A percentile compares a stretch with the other conserved stretches of the same genome.
Conservation (phyloP, 2,797 vertebrate genomes). For the Dendrocincla tyrannina region DNA sequence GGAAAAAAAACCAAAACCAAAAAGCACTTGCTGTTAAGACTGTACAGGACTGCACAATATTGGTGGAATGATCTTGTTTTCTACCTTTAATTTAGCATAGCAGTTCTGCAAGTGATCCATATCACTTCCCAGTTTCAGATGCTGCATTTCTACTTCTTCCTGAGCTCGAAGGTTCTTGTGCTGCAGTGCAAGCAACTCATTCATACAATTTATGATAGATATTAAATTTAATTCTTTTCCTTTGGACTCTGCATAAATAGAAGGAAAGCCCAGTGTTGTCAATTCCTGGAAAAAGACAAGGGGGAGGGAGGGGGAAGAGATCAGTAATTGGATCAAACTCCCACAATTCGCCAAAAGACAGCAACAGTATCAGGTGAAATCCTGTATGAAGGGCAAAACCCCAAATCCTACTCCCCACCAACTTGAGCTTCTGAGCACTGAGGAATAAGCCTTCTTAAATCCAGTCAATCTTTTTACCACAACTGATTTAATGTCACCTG, state of each 20-base stretch:
- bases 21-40: neutral
- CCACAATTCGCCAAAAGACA: neutral
- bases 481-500: neutral
- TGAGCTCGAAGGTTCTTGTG: constrained; percentile 82
- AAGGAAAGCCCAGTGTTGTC: constrained; percentile 85
- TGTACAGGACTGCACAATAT: neutral
- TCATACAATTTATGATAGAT: constrained; percentile 87
- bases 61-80: neutral
- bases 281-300: constrained; percentile 83
- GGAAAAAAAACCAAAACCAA: neutral
- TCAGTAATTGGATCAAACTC: neutral
- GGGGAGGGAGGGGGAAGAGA: neutral
- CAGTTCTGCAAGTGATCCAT: constrained; percentile 89
- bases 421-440: neutral
- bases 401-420: neutral
- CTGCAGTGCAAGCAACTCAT: constrained; percentile 89
- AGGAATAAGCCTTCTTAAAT: neutral
- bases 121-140: constrained; percentile 86
- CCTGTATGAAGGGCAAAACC: neutral
- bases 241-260: constrained; percentile 80
- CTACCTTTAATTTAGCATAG: constrained; percentile 90
- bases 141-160: constrained; percentile 88
- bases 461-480: neutral
- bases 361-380: neutral
- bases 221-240: constrained; percentile 80